A percentile compares a stretch with the other conserved stretches of the same genome.
Evolutionary conservation across 2,888 invertebrate species (phyloP).

Genomic region (Ichneumoninae sp.): DNA sequence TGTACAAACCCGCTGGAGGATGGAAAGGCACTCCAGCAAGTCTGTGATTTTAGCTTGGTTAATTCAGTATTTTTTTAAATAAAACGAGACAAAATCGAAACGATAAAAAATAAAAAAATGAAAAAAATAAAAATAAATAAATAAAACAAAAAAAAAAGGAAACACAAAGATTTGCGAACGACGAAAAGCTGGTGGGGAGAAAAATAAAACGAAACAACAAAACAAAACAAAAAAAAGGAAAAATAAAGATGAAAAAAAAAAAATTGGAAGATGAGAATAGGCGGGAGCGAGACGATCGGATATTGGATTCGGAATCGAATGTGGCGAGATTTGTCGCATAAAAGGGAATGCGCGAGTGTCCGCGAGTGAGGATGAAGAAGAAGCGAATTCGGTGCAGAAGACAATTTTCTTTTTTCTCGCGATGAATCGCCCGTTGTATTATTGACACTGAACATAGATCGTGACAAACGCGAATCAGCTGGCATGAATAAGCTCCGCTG

Average conservation of each 20-base stretch:
- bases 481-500: conserved; percentile 8
- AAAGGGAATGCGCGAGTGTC: conserved; percentile 33
- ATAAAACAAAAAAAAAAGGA: conserved; percentile 56
- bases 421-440: conserved; percentile 8
- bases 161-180: conserved; percentile 71
- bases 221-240: too few relatives aligned
- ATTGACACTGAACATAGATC: conserved; percentile 46
- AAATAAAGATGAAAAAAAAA: too few relatives aligned
- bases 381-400: conserved; percentile 1
- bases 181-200: conserved; percentile 54
- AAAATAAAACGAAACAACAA: neutral
- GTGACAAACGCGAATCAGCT: conserved; percentile 48
- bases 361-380: conserved; percentile 21
- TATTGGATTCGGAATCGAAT: conserved; percentile 27
- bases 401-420: conserved; percentile 18
- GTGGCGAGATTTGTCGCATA: conserved; percentile 9
- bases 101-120: conserved; percentile 70
- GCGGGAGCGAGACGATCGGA: neutral
- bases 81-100: conserved; percentile 67
- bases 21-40: conserved; percentile 76
- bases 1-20: conserved; percentile 81
- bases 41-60: conserved; percentile 85
- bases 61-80: conserved; percentile 85
- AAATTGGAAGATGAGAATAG: conserved; percentile 27
- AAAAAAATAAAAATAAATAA: conserved; percentile 67